Conservation (phyloP, 1,140 invertebrate genomes). For the Drosophila lowei region DNA sequence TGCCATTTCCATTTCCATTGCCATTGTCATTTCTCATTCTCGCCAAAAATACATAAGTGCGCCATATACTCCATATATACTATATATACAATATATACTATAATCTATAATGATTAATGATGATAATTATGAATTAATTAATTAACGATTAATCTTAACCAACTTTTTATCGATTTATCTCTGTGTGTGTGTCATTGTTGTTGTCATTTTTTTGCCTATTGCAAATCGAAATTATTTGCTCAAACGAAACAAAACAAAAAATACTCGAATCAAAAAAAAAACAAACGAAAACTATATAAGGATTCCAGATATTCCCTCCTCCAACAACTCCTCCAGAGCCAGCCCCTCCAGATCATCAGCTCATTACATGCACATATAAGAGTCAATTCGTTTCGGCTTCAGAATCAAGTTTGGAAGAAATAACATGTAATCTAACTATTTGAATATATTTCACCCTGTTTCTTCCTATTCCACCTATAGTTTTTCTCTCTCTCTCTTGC, state of each 20-base stretch:
- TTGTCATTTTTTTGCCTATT: conserved; percentile 72
- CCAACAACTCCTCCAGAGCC: conserved; percentile 92
- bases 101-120: conserved; percentile 56
- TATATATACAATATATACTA: conserved; percentile 30
- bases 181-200: conserved; percentile 75
- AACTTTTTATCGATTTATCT: conserved; percentile 77
- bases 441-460: conserved; percentile 74
- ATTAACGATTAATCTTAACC: conserved; percentile 74
- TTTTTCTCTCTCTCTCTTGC: conserved; percentile 37
- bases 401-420: conserved; percentile 87
- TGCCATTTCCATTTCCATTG: conserved; percentile 16
- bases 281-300: conserved; percentile 83
- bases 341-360: conserved; percentile 89
- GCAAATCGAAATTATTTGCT: conserved; percentile 66
- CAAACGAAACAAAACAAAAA: conserved; percentile 37
- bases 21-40: conserved; percentile 20
- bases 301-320: conserved; percentile 92
- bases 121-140: conserved; percentile 60
- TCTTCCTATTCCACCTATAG: conserved; percentile 46
- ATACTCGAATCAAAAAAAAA: conserved; percentile 31
- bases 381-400: conserved; percentile 85
- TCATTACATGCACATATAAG: conserved; percentile 84
- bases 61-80: conserved; percentile 25
- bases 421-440: conserved; percentile 85
- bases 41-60: conserved; percentile 22